Evolutionary conservation across 2,888 invertebrate genomes (phyloP), one percentile per base, ranked within the genome.

Genomic region (Tolmerus cingulatus): DNA sequence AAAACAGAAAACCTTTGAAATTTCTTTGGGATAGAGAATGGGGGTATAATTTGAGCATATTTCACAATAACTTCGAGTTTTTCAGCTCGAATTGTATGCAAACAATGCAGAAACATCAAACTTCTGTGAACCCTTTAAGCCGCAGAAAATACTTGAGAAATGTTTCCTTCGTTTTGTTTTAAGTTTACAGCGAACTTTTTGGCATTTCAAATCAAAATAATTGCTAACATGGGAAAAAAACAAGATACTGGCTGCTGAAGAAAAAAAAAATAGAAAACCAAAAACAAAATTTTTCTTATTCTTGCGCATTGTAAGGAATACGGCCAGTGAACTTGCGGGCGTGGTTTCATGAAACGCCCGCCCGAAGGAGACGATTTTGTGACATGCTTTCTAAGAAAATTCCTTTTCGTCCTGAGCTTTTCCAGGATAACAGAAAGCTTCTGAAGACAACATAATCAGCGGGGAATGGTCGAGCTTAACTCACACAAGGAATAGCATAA

Each of bases 101-200:
- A 82, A 82, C 82, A 82, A 82, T 66, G 82, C 82, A 82, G 37
- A 82, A 82, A 82, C 57, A 82, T 57, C 37, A 82, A 82, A 57
- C 57, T 76, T 57, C 40, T 82, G 82, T 1, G 37, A 82, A 55
- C 57, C 82, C 66, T 82, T 82, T 55, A 82, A 66, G 57, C 34
- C 9, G 40, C 82, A 82, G 82, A 57, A 66, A 66, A 81, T 51
- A 81, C 81, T 81, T 81, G 51, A 81, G 66, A 82, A 82, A 82
- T 82, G 82, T 82, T 82, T 57, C 66, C 30, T 82, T 82, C 37
- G 37, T 82, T 78, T 78, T 82, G 37, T 82, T 30, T 82, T 27
- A 82, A 82, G 66, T 57, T 82, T 23, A 40, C 23, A 19, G 55
- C n/a, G 30, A 66, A 57, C 57, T 82, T 82, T 81, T 82, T 82